Evolutionary conservation across 2,113 vertebrate species (phyloP).

Genomic region (Nibea coibor): DNA sequence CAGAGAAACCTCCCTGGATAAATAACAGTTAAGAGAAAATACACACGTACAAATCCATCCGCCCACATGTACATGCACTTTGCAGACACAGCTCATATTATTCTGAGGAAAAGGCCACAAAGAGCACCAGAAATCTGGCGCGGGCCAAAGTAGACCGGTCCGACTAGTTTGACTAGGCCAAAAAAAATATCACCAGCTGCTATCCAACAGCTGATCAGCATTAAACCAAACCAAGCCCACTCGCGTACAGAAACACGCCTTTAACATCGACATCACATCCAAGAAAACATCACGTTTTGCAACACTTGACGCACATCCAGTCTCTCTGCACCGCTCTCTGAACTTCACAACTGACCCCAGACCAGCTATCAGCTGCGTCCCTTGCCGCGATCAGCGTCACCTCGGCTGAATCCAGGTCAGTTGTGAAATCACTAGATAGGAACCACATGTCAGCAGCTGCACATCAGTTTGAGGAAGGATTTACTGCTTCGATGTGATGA

Average conservation of each 20-base stretch:
- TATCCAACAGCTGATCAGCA: conserved; percentile 48
- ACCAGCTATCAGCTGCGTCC: conserved; percentile 22
- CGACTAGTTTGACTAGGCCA: conserved; percentile 9
- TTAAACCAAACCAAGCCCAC: conserved; percentile 37
- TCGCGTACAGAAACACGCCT: conserved; percentile 21
- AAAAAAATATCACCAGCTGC: conserved; percentile 50
- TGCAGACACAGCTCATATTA: conserved; percentile 34
- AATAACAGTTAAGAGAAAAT: conserved; percentile 37
- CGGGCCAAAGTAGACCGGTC: conserved; percentile 11
- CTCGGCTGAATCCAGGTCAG: conserved; percentile 22
- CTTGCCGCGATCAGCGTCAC: not conserved
- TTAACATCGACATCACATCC: conserved; percentile 31
- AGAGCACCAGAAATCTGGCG: conserved; percentile 30
- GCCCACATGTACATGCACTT: conserved; percentile 26
- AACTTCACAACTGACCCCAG: conserved; percentile 33
- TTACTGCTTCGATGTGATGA: conserved; percentile 66
- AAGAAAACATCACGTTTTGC: conserved; percentile 3
- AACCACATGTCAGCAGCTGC: conserved; percentile 72
- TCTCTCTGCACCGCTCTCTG: conserved; percentile 11
- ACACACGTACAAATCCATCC: conserved; percentile 17
- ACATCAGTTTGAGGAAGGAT: conserved; percentile 63
- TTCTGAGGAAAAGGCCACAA: conserved; percentile 45
- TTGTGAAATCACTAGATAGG: conserved; percentile 52
- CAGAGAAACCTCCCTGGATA: conserved; percentile 13
- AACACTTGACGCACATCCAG: conserved; percentile 14